Conservation (phyloP, 2,888 invertebrate genomes). For the Zelleria hepariella region DNA sequence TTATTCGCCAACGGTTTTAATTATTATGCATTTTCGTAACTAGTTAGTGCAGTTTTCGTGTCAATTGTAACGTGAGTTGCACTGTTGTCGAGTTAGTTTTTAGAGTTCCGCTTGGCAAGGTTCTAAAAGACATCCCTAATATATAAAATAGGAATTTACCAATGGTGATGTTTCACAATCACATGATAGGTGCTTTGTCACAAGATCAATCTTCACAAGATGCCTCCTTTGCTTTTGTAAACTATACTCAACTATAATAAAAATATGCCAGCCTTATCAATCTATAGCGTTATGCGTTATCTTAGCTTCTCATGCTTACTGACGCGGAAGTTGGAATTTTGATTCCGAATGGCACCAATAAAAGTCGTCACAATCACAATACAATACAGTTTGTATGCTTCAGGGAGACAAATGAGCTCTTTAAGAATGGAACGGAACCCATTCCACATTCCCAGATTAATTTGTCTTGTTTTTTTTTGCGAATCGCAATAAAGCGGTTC, state of each 20-base stretch:
- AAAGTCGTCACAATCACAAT: no score
- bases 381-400: no score
- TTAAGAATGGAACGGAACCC: background rate
- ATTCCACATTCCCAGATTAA: background rate
- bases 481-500: slow-evolving; percentile 18
- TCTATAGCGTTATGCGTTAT: no score
- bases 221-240: no score
- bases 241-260: background rate
- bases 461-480: slow-evolving; percentile 18
- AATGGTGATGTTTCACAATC: no score
- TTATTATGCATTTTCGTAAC: slow-evolving; percentile 63
- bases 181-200: no score
- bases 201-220: no score
- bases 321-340: no score
- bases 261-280: no score
- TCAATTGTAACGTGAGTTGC: slow-evolving; percentile 44
- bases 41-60: slow-evolving; percentile 44
- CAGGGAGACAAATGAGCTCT: background rate
- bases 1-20: slow-evolving; percentile 57
- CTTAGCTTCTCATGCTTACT: no score
- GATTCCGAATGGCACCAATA: no score
- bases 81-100: background rate
- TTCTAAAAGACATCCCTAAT: background rate
- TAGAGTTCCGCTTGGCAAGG: background rate
- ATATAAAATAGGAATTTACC: no score